phyloP scores from a whole-genome alignment of 2,113 vertebrate genomes.

The Odocoileus virginianus region DNA sequence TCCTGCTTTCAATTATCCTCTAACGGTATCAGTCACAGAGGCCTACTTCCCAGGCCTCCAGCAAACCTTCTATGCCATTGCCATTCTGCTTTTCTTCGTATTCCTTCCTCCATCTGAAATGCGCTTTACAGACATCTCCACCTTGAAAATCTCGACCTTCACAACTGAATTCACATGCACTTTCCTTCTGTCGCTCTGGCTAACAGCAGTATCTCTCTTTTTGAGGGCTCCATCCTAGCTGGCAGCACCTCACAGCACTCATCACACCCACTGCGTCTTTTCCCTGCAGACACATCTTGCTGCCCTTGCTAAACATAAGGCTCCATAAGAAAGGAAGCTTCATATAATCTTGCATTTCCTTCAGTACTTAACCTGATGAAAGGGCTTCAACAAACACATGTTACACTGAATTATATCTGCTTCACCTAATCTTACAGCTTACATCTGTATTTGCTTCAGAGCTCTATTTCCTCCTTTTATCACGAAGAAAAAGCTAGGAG shows the following conservation, averaged over 20 bases:
- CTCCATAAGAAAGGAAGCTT: background rate
- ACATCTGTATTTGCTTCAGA: background rate
- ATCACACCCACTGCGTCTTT: background rate
- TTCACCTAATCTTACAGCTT: background rate
- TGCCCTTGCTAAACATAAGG: background rate
- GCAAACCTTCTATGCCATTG: too few species aligned
- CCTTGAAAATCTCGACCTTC: background rate
- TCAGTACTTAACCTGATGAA: background rate
- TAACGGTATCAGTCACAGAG: background rate
- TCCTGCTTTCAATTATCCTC: background rate
- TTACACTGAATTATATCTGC: background rate
- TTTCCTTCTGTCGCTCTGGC: background rate
- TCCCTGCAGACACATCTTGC: background rate
- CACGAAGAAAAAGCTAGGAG: background rate
- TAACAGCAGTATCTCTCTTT: background rate
- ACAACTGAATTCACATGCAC: background rate
- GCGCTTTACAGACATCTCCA: background rate
- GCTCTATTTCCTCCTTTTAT: background rate
- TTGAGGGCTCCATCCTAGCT: background rate
- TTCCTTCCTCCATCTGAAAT: background rate
- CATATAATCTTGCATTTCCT: background rate
- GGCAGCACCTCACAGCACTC: background rate
- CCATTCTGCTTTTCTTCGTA: background rate
- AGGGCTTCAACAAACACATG: background rate
- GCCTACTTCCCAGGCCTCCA: background rate